phyloP scores from a whole-genome alignment of 1,140 invertebrate species.

The Ylistrum balloti region DNA sequence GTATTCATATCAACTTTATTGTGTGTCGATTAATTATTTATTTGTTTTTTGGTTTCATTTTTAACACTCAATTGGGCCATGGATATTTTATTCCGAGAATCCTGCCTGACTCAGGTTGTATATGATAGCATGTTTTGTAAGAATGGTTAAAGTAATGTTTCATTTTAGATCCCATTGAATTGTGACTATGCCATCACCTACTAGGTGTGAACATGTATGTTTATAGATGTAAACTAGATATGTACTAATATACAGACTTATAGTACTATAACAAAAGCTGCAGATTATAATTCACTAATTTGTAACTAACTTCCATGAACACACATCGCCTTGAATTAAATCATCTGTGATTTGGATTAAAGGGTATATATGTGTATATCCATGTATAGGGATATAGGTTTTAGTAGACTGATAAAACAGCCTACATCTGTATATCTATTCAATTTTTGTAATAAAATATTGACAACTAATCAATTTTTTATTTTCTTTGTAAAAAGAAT shows the following conservation, averaged over 20 bases:
- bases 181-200: too few relatives aligned
- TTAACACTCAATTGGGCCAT: too few relatives aligned
- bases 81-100: too few relatives aligned
- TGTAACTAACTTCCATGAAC: neutral
- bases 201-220: too few relatives aligned
- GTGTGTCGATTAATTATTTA: too few relatives aligned
- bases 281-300: neutral
- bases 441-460: constrained; percentile 31
- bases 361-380: neutral
- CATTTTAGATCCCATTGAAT: too few relatives aligned
- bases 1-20: too few relatives aligned
- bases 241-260: neutral
- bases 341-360: neutral
- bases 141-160: too few relatives aligned
- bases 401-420: neutral
- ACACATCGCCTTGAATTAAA: neutral
- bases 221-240: too few relatives aligned
- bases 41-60: too few relatives aligned
- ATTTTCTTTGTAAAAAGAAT: too few relatives aligned
- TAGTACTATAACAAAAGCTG: neutral
- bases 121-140: neutral
- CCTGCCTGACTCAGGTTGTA: neutral
- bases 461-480: neutral
- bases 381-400: neutral
- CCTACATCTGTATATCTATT: neutral